Base-by-base conservation (phyloP, 2,113 vertebrate genomes). In the Plecotus auritus region DNA sequence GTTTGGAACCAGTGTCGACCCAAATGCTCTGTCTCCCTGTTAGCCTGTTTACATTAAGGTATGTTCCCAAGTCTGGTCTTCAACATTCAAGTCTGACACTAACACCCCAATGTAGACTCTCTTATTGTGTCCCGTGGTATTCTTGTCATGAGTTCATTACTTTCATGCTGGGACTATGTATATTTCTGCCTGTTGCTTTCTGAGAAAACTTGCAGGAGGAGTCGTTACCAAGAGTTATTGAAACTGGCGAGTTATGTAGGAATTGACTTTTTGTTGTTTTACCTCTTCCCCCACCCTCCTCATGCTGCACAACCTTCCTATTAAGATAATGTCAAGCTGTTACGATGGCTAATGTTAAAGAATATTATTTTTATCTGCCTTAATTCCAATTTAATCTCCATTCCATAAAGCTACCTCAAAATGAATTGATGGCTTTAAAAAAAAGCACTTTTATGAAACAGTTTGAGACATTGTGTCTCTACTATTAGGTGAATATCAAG, bases 121-220 rank as follows among this genome's bases (percentile, higher is more conserved):
- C 84, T 97, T 85, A 82, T 45, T 92, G 45, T 23, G 59, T 97
- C 4, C 96, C 93, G 54, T 91, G 95, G 95, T 94, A 28, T 1
- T 97, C 95, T 94, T 97, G 95, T 97, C 92, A 96, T 98, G 94
- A 97, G 97, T 97, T 98, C 97, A 97, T 98, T 98, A 97, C 96
- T 96, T 98, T 96, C 91, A 95, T 95, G 93, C 94, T 97, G 97
- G 96, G 96, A 96, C 94, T 1, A n/a, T 95, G 45, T 97, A 96
- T 95, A 97, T 97, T 98, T 98, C 90, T 96, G 93, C 96, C 96
- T 97, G 95, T 95, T 97, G 83, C 97, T 98, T 97, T 96, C 97
- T 97, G 97, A 93, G 96, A 95, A 97, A 97, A 95, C 88, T 97
- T 96, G 83, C 61, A 89, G 95, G 76, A 59, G 77, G 93, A 96